These are phyloP conservation scores for Sclerurus mexicanus DNA, from an alignment of 2,113 vertebrate genomes.

Conservation along the genomic window DNA sequence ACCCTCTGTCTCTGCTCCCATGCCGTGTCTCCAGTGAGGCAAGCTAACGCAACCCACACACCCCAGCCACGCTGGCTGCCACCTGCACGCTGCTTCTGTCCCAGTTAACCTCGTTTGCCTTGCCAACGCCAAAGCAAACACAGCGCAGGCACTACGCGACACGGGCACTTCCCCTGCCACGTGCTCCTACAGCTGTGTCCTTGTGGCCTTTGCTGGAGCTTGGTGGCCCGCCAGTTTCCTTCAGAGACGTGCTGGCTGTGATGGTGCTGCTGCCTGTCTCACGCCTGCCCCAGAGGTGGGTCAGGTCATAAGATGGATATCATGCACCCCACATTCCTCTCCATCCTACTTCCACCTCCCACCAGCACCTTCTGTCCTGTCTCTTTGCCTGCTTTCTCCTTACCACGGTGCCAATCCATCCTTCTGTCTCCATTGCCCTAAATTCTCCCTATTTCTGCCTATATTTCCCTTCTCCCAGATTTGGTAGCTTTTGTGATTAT, in stretches of 20 bases:
- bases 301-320: fast-evolving
- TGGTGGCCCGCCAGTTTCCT: background rate
- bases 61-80: background rate
- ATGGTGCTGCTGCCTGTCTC: fast-evolving
- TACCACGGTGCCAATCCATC: background rate
- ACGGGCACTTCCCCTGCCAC: background rate
- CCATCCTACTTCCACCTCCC: background rate
- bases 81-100: background rate
- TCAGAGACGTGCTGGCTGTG: fast-evolving
- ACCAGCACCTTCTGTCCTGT: background rate
- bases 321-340: background rate
- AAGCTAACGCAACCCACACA: background rate
- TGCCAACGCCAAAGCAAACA: background rate
- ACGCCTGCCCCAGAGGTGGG: fast-evolving
- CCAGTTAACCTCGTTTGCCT: background rate
- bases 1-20: background rate
- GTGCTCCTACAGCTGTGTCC: background rate
- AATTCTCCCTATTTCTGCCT: background rate
- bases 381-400: background rate
- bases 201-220: background rate
- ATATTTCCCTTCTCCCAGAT: background rate
- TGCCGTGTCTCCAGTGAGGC: background rate
- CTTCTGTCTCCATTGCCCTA: background rate
- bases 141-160: fast-evolving
- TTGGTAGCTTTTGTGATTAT: background rate